Base-by-base conservation (phyloP, 2,888 invertebrate species). In the Trichopoda pennipes region DNA sequence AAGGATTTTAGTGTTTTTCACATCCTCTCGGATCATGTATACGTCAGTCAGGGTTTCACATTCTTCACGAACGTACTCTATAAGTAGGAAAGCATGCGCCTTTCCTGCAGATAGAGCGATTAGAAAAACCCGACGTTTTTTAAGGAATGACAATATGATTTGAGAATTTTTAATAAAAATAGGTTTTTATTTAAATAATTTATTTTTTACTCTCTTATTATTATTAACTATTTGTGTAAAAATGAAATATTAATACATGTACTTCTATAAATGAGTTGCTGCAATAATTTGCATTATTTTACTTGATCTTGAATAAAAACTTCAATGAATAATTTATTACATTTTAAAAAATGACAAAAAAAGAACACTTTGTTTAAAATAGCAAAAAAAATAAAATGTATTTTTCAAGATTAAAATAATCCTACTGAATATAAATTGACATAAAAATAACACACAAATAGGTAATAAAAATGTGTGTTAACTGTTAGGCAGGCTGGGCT, bases 221-320 rank as follows among this genome's bases (percentile, higher is more conserved):
- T 28, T 28, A 75, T 10, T 35, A 66, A 60, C 70, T 81, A 81
- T 58, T 80, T 80, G 63, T 69, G 58, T 78, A 68, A 55, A 73
- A 80, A 49, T 80, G 23, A 56, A 38, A 35, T 44, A 51, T 58
- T 38, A 49, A 61, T 49, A 35, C 17, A 72, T 64, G 17, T 38
- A 63, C 32, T 44, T 56, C 64, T 32, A 28, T 51, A 38, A 53
- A 58, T 78, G 44, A 60, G 32, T 42, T 70, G 64, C 51, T 51
- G 70, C 28, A 42, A 10, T 16, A 32, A 44, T 68, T 66, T 75
- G 49, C 23, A 66, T 66, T 72, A 60, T 42, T 66, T 53, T 55
- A 35, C n/a, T 42, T 70, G 49, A 70, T 23, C n/a, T 42, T 70
- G 49, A 70, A 63, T 55, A 49, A 66, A 75, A 75, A 66, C n/a